Evolutionary conservation across 2,113 vertebrate genomes (phyloP).

Genomic region (Ammodytes marinus): DNA sequence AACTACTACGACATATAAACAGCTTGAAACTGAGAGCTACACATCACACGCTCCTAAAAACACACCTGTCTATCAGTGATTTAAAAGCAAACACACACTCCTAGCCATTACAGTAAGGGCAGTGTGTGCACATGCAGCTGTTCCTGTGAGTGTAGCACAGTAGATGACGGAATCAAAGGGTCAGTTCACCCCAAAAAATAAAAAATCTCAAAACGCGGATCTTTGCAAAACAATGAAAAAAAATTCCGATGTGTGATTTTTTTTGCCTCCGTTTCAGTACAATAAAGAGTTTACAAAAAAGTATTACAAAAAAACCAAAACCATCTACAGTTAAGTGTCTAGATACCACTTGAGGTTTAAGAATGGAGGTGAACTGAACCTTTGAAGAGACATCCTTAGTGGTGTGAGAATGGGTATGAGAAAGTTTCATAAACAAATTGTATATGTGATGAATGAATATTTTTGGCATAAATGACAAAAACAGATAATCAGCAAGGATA

Average conservation of each 20-base stretch:
- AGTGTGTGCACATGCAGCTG: constrained; percentile 44
- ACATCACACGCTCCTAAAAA: constrained; percentile 52
- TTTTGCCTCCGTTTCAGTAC: not conserved
- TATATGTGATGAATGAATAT: constrained; percentile 12
- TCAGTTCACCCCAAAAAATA: constrained; percentile 26
- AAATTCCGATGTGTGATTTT: not conserved
- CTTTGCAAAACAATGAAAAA: no score
- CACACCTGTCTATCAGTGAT: constrained; percentile 52
- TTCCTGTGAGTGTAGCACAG: constrained; percentile 36
- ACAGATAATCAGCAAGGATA: constrained; percentile 13
- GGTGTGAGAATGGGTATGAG: constrained; percentile 10
- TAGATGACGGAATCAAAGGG: constrained; percentile 40
- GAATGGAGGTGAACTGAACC: not conserved
- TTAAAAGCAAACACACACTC: constrained; percentile 55
- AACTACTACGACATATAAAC: constrained; percentile 51
- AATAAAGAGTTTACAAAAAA: not conserved
- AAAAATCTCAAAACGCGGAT: constrained; percentile 2
- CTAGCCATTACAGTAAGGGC: constrained; percentile 43
- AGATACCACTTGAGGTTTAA: not conserved
- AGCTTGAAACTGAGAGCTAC: constrained; percentile 35
- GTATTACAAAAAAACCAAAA: not conserved
- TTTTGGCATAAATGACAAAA: constrained; percentile 32
- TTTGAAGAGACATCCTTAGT: constrained; percentile 20
- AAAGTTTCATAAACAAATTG: constrained; percentile 39
- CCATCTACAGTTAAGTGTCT: not conserved